phyloP scores from a whole-genome alignment of 2,797 vertebrate species.

The Merluccius polli region DNA sequence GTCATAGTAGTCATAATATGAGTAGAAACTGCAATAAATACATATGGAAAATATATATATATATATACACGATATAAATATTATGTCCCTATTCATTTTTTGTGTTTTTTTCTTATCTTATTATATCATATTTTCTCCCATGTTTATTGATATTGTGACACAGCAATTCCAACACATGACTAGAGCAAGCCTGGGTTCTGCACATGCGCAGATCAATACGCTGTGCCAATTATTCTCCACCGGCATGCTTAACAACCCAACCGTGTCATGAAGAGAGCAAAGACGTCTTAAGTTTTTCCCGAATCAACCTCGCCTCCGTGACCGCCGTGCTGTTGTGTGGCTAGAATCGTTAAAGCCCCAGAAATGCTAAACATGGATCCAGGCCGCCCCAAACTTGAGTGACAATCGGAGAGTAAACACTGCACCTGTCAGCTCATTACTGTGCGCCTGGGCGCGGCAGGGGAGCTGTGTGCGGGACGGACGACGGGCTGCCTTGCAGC shows the following conservation, averaged over 20 bases:
- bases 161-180: not conserved
- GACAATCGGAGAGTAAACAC: constrained; percentile 65
- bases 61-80: not conserved
- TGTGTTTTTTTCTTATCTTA: not conserved
- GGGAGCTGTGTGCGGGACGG: constrained; percentile 51
- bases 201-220: not conserved
- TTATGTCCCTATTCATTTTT: not conserved
- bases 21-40: not conserved
- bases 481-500: constrained; percentile 56
- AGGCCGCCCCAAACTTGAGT: constrained; percentile 55
- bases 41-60: not conserved
- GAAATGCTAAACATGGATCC: constrained; percentile 36
- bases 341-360: constrained; percentile 58
- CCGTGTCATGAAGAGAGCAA: not conserved
- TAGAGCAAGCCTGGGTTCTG: not conserved
- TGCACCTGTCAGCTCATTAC: constrained; percentile 75
- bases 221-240: not conserved
- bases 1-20: too few relatives aligned
- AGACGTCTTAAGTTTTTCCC: not conserved
- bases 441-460: constrained; percentile 27
- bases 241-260: not conserved
- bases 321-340: constrained; percentile 33
- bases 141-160: not conserved
- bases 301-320: not conserved
- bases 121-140: not conserved